Evolutionary conservation across 2,888 invertebrate species (phyloP).

Genomic region (Noctua janthe): DNA sequence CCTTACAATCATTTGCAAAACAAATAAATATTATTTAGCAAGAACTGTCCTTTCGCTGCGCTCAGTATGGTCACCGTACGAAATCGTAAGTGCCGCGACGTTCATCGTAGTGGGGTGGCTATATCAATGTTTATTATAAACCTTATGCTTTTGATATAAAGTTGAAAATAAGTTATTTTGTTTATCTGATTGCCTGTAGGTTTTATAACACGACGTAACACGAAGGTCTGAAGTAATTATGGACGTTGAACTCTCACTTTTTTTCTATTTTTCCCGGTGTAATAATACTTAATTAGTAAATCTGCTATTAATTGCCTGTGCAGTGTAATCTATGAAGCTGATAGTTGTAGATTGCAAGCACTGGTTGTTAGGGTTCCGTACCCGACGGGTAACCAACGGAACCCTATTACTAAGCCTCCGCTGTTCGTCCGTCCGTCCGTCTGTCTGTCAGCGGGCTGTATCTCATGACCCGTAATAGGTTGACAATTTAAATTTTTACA

Average conservation of each 20-base stretch:
- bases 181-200: constrained; percentile 20
- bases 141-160: constrained; percentile 25
- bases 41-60: constrained; percentile 68
- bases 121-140: constrained; percentile 18
- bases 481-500: too few species aligned
- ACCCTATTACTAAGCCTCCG: too few species aligned
- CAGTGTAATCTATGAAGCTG: constrained; percentile 16
- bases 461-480: too few species aligned
- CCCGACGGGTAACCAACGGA: too few species aligned
- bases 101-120: constrained; percentile 27
- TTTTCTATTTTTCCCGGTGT: constrained; percentile 37
- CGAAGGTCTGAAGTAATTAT: constrained; percentile 58
- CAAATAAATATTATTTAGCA: constrained; percentile 57
- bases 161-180: constrained; percentile 19
- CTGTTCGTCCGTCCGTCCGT: too few species aligned
- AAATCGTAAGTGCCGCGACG: constrained; percentile 61
- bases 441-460: too few species aligned
- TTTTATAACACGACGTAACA: constrained; percentile 54
- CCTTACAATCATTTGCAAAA: constrained; percentile 40
- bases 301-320: constrained; percentile 19
- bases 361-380: too few species aligned
- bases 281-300: constrained; percentile 22
- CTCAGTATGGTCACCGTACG: constrained; percentile 73
- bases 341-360: constrained; percentile 3
- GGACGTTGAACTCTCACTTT: constrained; percentile 56